These are phyloP conservation scores for Chiloscyllium plagiosum DNA, from an alignment of 2,113 vertebrate genomes.

Conservation along the genomic window DNA sequence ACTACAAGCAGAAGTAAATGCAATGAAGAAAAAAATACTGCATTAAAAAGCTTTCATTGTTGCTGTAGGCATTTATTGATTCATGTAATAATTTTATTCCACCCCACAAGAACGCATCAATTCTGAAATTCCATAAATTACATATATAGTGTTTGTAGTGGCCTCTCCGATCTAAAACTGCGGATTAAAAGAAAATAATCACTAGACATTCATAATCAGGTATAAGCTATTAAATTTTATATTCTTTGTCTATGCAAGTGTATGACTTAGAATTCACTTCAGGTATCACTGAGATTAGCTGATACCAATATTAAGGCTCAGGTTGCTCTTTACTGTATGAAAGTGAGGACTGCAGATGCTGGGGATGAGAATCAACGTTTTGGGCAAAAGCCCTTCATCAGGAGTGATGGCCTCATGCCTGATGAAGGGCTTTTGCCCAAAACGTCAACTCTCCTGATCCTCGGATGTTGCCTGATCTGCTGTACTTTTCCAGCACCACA, in stretches of 20 bases:
- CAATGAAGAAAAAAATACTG: background rate
- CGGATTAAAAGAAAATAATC: background rate
- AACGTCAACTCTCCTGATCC: too few relatives aligned
- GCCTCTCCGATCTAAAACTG: background rate
- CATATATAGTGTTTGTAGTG: background rate
- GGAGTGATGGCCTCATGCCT: too few relatives aligned
- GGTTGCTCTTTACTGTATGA: background rate
- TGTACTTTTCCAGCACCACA: too few relatives aligned
- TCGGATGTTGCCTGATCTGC: too few relatives aligned
- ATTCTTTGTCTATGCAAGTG: background rate
- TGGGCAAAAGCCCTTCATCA: too few relatives aligned
- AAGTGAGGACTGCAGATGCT: too few relatives aligned
- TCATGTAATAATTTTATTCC: background rate
- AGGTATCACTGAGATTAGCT: background rate
- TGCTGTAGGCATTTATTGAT: slow-evolving; percentile 17
- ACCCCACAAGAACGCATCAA: background rate
- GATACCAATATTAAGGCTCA: background rate
- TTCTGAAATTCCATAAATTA: background rate
- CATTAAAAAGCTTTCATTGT: background rate
- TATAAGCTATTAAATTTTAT: background rate
- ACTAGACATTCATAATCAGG: background rate
- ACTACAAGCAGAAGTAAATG: too few relatives aligned
- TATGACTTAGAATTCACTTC: background rate
- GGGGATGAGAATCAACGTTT: too few relatives aligned
- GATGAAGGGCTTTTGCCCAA: too few relatives aligned